Evolutionary conservation across 2,888 invertebrate species (phyloP), one percentile per base, ranked within the genome.

Genomic region (Lepidonotus clava): DNA sequence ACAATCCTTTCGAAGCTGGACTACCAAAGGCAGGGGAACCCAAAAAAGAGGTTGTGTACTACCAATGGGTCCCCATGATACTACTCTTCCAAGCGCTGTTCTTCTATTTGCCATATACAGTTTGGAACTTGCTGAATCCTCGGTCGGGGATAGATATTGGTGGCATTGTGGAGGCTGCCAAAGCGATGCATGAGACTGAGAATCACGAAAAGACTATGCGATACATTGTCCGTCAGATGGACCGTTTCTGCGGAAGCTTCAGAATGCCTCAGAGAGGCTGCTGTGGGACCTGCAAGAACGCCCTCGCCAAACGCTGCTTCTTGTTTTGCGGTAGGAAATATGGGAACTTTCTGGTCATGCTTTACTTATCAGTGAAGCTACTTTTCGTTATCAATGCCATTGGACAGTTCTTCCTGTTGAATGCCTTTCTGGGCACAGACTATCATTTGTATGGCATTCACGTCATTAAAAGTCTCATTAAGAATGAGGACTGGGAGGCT

Each of bases 331-430:
- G 93, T 2, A 92, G 92, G 89, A 90, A 92, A 18, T 93, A 93
- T 86, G 95, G 95, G 34, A 94, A 94, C 87, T 95, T 94, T 89
- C 92, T 95, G 40, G 93, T 94, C n/a, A 91, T 93, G 28, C 92
- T 95, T 77, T 95, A 95, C 89, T 91, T 94, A 89, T 92, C 94
- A 89, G 92, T 93, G 88, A 95, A 95, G 89, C 88, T 94, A 21
- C 89, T 95, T 38, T 94, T 94, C 88, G 91, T 94, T 88, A 90
- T 92, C 76, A 95, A 95, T 90, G 94, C 94, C 83, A 91, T 94
- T 24, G 93, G 93, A 24, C 95, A 95, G 90, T 92, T 95, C 85
- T 94, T 94, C 89, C 91, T 95, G 80, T 92, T 95, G 56, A 95
- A 95, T 90, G 93, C 93, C 87, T 95, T 95, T 87, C 92, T 95